Evolutionary conservation across 92 coral and sea anemone genomes (phyloP).

Genomic region (Phenganax marumi): DNA sequence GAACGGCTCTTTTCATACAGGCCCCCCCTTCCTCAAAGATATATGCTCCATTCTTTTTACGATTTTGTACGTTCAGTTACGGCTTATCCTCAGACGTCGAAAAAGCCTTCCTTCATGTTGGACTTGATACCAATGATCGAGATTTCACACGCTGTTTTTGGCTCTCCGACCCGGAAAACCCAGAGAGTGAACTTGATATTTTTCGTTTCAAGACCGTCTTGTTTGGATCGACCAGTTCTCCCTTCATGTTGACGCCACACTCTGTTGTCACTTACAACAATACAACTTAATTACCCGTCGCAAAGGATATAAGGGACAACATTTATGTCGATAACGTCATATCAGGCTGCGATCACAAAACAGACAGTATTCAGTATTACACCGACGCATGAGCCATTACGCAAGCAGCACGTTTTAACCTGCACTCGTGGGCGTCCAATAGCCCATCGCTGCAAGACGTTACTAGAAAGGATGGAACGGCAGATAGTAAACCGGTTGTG

Average conservation of each 20-base stretch:
- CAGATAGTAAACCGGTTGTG: slow-evolving; percentile 19
- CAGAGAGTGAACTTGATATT: slow-evolving; percentile 36
- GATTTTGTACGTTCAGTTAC: background rate
- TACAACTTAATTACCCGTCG: slow-evolving; percentile 37
- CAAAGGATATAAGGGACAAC: slow-evolving; percentile 50
- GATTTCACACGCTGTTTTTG: slow-evolving; percentile 58
- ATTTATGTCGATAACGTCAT: slow-evolving; percentile 54
- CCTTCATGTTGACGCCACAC: slow-evolving; percentile 49
- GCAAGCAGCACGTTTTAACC: background rate
- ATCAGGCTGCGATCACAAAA: slow-evolving; percentile 19
- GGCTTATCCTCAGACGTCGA: slow-evolving; percentile 52
- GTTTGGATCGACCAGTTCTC: slow-evolving; percentile 53
- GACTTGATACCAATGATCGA: slow-evolving; percentile 42
- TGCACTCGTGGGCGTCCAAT: slow-evolving; percentile 45
- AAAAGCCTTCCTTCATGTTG: slow-evolving; percentile 52
- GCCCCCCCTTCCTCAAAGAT: background rate
- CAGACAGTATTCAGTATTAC: slow-evolving; percentile 6
- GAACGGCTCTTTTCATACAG: background rate
- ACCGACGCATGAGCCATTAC: background rate
- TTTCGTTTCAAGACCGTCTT: slow-evolving; percentile 48
- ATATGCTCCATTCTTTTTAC: background rate
- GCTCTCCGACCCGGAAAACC: slow-evolving; percentile 41
- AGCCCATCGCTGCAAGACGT: slow-evolving; percentile 17
- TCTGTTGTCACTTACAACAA: slow-evolving; percentile 27
- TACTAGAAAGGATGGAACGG: slow-evolving; percentile 7